Base-by-base conservation (phyloP, 2,888 invertebrate species). In the Campoletis raptor region DNA sequence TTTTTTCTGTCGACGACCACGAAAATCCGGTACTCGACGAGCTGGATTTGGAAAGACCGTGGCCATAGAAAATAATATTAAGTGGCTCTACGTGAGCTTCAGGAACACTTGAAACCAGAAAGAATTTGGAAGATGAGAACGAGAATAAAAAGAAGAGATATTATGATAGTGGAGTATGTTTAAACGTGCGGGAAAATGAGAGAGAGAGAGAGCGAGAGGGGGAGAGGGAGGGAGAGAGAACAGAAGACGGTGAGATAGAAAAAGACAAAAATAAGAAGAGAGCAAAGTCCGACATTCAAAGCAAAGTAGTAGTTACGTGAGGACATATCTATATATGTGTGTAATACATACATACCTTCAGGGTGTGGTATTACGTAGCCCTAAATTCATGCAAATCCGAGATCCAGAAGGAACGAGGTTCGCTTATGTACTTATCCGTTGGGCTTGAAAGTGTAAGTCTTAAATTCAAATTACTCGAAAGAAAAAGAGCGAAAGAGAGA, bases 11-110 rank as follows among this genome's bases (percentile, higher is more conserved):
- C 36, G 54, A 74, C 84, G 72, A 79, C 76, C 74, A 45, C 57
- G 80, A 87, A 81, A 87, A 85, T 84, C 88, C 74, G 64, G 40
- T 52, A 87, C 87, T 88, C 88, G 87, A 89, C 88, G 86, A 77
- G 87, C 78, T 76, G 80, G 80, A 83, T 86, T 83, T 66, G 85
- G 86, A 87, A 89, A 88, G 88, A 45, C 81, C 57, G 54, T 52
- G 30, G 57, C 83, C 74, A 69, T 72, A 74, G 45, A 89, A 89
- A 90, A 90, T 88, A 90, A 90, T 90, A 89, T 89, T 90, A 88
- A 90, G 87, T 83, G 87, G 74, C 21, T 82, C 78, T 81, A 85
- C 88, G 88, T 88, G 87, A 82, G 81, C 81, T 72, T 40, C 76
- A 21, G 48, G 18, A 52, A 77, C 70, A 80, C 72, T 86, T 77